Evolutionary conservation across 2,797 vertebrate species (phyloP).

Genomic region (Sphaeramia orbicularis): DNA sequence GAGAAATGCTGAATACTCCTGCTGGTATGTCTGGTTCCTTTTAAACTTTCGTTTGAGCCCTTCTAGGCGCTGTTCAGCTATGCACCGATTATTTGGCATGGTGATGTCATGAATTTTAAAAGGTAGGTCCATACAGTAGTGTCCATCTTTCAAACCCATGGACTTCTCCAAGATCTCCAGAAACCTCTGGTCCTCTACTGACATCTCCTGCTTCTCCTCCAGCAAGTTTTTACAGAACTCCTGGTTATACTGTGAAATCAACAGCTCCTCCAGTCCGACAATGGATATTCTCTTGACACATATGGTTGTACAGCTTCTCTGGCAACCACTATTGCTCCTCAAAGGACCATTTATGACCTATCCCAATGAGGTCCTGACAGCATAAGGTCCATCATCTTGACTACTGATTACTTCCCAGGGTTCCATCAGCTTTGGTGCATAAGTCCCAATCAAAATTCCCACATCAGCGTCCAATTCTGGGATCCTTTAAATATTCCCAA

Average conservation of each 20-base stretch:
- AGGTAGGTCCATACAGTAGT: no score
- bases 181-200: background rate
- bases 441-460: background rate
- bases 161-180: background rate
- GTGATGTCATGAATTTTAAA: background rate
- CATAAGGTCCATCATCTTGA: background rate
- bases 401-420: constrained; percentile 7
- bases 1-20: constrained; percentile 9
- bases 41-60: background rate
- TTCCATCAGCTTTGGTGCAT: background rate
- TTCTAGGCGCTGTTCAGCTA: background rate
- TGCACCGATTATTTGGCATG: background rate
- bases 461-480: background rate
- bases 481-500: background rate
- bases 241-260: background rate
- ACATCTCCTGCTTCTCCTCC: background rate
- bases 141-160: background rate
- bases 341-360: constrained; percentile 24
- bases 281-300: constrained; percentile 5
- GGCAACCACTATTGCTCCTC: background rate
- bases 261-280: background rate
- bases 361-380: constrained; percentile 3
- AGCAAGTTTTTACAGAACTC: background rate
- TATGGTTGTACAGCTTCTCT: background rate
- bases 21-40: background rate